Percentiles rank a stretch among this genome's conserved stretches.
Evolutionary conservation across 2,888 invertebrate species (phyloP).

Genomic region (Aproaerema taeniolella): DNA sequence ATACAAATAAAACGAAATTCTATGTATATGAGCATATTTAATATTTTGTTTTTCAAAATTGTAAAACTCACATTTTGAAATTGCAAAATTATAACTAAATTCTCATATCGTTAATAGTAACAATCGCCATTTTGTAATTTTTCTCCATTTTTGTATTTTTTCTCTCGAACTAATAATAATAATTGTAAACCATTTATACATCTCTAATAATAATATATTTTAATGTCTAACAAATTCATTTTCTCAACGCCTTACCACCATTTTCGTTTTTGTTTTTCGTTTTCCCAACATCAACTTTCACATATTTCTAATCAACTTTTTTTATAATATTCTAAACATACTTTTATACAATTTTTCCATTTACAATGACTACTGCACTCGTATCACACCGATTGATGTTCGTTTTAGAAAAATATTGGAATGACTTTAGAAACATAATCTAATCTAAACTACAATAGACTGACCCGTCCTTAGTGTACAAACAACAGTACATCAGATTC

Average conservation of each 20-base stretch:
- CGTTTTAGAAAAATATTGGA: slow-evolving; percentile 68
- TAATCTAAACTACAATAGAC: too few relatives aligned
- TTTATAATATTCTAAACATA: slow-evolving; percentile 65
- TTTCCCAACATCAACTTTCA: slow-evolving; percentile 67
- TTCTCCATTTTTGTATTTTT: slow-evolving; percentile 58
- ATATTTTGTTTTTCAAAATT: slow-evolving; percentile 77
- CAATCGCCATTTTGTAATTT: slow-evolving; percentile 70
- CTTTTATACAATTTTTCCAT: slow-evolving; percentile 67
- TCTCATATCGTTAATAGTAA: slow-evolving; percentile 77
- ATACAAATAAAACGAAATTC: slow-evolving; percentile 48
- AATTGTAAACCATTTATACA: slow-evolving; percentile 76
- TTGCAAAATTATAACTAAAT: slow-evolving; percentile 78
- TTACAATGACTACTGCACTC: slow-evolving; percentile 58
- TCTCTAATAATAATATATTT: slow-evolving; percentile 76
- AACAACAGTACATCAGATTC: too few relatives aligned
- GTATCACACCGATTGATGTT: slow-evolving; percentile 57
- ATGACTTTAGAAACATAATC: slow-evolving; percentile 40
- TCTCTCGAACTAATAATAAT: slow-evolving; percentile 71
- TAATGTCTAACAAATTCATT: slow-evolving; percentile 76
- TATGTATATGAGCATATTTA: slow-evolving; percentile 75
- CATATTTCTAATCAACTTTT: slow-evolving; percentile 65
- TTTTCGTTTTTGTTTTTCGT: slow-evolving; percentile 52
- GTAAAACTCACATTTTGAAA: slow-evolving; percentile 78
- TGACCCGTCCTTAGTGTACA: too few relatives aligned
- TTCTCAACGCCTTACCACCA: slow-evolving; percentile 66